Conservation (phyloP, 2,888 invertebrate species). For the Spatulosminthurus flaviceps region DNA sequence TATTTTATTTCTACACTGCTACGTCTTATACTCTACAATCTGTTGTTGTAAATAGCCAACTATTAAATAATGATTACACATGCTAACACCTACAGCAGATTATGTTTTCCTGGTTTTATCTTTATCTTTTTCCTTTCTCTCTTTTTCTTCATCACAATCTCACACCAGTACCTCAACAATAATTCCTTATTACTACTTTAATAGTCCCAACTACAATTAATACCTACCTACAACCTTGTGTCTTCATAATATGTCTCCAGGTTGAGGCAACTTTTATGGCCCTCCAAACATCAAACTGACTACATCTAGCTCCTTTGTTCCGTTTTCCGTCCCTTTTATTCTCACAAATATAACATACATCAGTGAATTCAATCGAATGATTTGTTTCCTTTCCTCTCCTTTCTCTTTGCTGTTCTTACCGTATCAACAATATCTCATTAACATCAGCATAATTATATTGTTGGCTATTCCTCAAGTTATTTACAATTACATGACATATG, state of each 20-base stretch:
- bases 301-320: conserved; percentile 44
- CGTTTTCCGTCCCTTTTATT: conserved; percentile 44
- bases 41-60: too few species aligned
- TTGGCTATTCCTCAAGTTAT: background rate
- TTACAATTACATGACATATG: background rate
- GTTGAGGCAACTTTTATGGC: conserved; percentile 41
- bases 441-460: background rate
- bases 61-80: background rate
- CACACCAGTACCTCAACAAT: conserved; percentile 34
- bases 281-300: conserved; percentile 31
- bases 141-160: conserved; percentile 31
- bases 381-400: background rate
- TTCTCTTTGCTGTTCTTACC: background rate
- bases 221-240: conserved; percentile 3
- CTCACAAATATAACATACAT: conserved; percentile 1
- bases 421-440: background rate
- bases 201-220: conserved; percentile 18
- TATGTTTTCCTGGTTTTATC: conserved; percentile 9
- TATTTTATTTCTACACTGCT: too few species aligned
- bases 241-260: conserved; percentile 46
- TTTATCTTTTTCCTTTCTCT: background rate
- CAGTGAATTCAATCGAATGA: background rate
- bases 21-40: too few species aligned
- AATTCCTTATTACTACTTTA: conserved; percentile 2
- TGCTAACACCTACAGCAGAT: conserved; percentile 25